Conservation (phyloP, 2,113 vertebrate genomes). For the Ceyx cyanopectus region DNA sequence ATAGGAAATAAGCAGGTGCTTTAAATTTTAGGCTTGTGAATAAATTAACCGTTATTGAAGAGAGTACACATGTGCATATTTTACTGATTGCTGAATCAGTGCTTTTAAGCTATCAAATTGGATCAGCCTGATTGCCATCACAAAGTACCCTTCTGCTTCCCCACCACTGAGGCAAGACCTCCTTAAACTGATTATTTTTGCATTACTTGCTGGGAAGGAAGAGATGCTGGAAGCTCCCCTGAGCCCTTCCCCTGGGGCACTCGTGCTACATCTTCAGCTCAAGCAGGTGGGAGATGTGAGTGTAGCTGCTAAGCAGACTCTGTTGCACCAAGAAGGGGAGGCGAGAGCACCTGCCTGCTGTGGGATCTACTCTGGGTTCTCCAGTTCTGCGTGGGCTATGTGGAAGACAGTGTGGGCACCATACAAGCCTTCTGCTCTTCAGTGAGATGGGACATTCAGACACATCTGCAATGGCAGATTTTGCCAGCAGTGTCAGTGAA, state of each 20-base stretch:
- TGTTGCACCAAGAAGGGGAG: background rate
- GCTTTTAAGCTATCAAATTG: background rate
- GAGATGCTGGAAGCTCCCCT: background rate
- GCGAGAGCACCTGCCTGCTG: fast-evolving
- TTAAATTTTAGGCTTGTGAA: background rate
- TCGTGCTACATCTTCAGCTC: background rate
- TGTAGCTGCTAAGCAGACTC: background rate
- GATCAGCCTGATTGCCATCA: background rate
- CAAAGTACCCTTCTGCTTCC: background rate
- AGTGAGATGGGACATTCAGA: background rate
- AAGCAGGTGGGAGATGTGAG: background rate
- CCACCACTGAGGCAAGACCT: background rate
- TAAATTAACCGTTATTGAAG: background rate
- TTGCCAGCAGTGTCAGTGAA: background rate
- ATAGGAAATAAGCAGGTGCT: background rate
- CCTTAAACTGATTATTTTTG: background rate
- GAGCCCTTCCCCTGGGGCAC: background rate
- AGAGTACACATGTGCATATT: background rate
- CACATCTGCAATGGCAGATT: background rate
- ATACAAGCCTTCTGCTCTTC: background rate
- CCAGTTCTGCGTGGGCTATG: fast-evolving
- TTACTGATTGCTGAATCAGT: background rate
- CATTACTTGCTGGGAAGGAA: background rate
- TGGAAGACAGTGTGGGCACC: background rate
- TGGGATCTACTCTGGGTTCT: background rate